A percentile compares a stretch with the other conserved stretches of the same genome.
Evolutionary conservation across 2,888 invertebrate species (phyloP).

Genomic region (Drosophila aldrichi): DNA sequence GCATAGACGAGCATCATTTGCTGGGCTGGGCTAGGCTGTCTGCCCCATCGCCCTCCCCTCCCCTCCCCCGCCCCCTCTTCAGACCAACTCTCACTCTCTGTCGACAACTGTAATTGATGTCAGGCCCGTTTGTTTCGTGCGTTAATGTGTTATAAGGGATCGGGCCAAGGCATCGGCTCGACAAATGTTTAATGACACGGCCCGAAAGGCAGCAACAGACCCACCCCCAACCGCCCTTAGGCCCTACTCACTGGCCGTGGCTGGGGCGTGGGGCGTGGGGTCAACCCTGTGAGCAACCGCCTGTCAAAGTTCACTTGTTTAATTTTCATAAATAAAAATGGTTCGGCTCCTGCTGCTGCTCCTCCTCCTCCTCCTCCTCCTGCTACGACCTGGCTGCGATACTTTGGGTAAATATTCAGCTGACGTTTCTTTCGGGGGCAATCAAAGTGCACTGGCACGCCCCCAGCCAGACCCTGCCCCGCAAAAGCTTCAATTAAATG

Average conservation of each 20-base stretch:
- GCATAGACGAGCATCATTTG: conserved; percentile 7
- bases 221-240: not conserved
- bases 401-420: conserved; percentile 72
- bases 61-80: not conserved
- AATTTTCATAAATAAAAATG: conserved; percentile 73
- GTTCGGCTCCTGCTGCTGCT: not conserved
- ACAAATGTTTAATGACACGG: conserved; percentile 74
- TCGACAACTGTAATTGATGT: conserved; percentile 57
- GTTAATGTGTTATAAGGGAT: conserved; percentile 67
- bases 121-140: conserved; percentile 56
- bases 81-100: not conserved
- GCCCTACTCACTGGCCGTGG: not conserved
- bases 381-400: not conserved
- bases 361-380: not conserved
- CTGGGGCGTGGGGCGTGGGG: conserved; percentile 9
- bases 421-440: conserved; percentile 54
- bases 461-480: conserved; percentile 17
- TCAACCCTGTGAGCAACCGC: conserved; percentile 62
- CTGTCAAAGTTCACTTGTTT: conserved; percentile 78
- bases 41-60: too few species aligned
- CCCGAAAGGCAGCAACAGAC: conserved; percentile 22
- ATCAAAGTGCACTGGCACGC: conserved; percentile 70
- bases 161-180: conserved; percentile 43
- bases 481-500: conserved; percentile 66
- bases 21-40: not conserved